Conservation (phyloP, 2,888 invertebrate species). For the Pristionchus mayeri region DNA sequence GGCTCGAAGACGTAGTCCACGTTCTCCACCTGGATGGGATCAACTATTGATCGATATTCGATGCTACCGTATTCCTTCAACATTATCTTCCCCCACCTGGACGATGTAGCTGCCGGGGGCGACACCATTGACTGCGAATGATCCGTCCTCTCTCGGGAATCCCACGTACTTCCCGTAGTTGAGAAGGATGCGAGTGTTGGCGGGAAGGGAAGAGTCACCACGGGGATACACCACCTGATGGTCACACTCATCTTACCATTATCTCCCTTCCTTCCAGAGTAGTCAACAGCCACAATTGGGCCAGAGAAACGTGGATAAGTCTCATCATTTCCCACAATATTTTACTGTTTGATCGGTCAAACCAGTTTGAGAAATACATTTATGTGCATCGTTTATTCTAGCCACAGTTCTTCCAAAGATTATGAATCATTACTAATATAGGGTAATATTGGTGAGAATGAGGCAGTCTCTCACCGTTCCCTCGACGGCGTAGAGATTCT, state of each 20-base stretch:
- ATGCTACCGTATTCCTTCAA: not conserved
- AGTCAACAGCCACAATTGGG: too few relatives aligned
- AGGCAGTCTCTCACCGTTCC: constrained; percentile 29
- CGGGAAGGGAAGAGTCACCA: constrained; percentile 53
- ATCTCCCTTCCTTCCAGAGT: too few relatives aligned
- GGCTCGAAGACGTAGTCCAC: constrained; percentile 94
- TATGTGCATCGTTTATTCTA: not conserved
- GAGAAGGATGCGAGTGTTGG: constrained; percentile 66
- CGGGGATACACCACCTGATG: constrained; percentile 64
- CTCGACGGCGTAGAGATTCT: constrained; percentile 35
- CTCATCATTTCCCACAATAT: too few relatives aligned
- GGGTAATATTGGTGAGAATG: not conserved
- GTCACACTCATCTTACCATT: not conserved
- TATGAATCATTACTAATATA: not conserved
- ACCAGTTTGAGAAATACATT: too few relatives aligned
- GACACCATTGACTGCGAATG: constrained; percentile 89
- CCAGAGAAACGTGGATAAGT: too few relatives aligned
- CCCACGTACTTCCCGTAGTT: constrained; percentile 73
- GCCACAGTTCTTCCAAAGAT: not conserved
- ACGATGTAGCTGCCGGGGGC: constrained; percentile 91
- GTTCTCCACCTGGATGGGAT: constrained; percentile 80
- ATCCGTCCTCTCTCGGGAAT: constrained; percentile 86
- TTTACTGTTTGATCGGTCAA: too few relatives aligned
- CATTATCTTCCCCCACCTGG: constrained; percentile 82
- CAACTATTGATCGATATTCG: not conserved